Evolutionary conservation across 1,140 invertebrate species (phyloP).

Genomic region (Caenorhabditis remanei): DNA sequence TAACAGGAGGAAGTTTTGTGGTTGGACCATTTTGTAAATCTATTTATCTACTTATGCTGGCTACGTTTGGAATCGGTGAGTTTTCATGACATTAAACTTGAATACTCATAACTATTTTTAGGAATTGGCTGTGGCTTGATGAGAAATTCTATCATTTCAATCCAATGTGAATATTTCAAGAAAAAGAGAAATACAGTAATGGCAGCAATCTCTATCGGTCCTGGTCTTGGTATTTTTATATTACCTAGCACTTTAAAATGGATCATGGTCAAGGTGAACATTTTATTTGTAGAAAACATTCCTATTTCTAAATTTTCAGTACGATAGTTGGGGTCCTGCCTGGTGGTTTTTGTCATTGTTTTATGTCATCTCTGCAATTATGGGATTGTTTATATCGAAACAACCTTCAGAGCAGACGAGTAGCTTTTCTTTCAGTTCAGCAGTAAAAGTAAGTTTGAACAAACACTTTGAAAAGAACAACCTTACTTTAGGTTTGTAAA

Average conservation of each 20-base stretch:
- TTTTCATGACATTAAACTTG: not conserved
- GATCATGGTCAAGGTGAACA: constrained; percentile 52
- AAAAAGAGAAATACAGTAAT: constrained; percentile 57
- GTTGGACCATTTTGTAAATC: constrained; percentile 49
- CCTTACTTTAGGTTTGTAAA: constrained; percentile 55
- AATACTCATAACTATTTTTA: not conserved
- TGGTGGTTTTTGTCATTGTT: constrained; percentile 47
- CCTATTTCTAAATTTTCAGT: constrained; percentile 25
- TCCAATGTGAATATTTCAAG: constrained; percentile 61
- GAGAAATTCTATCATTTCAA: constrained; percentile 60
- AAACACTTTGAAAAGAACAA: not conserved
- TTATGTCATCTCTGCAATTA: constrained; percentile 53
- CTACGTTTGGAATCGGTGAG: constrained; percentile 29
- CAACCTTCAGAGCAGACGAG: constrained; percentile 45
- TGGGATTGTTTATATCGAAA: constrained; percentile 51
- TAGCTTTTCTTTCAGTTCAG: constrained; percentile 8
- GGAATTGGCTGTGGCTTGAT: constrained; percentile 60
- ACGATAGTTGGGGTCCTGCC: constrained; percentile 38
- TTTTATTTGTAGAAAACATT: not conserved
- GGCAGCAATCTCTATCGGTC: constrained; percentile 59
- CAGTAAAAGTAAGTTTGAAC: constrained; percentile 4
- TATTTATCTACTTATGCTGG: constrained; percentile 27
- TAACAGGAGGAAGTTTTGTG: constrained; percentile 41
- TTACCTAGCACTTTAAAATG: constrained; percentile 40
- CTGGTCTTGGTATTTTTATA: constrained; percentile 56